Conservation (phyloP, 2,113 vertebrate genomes). For the Ceratotherium simum region DNA sequence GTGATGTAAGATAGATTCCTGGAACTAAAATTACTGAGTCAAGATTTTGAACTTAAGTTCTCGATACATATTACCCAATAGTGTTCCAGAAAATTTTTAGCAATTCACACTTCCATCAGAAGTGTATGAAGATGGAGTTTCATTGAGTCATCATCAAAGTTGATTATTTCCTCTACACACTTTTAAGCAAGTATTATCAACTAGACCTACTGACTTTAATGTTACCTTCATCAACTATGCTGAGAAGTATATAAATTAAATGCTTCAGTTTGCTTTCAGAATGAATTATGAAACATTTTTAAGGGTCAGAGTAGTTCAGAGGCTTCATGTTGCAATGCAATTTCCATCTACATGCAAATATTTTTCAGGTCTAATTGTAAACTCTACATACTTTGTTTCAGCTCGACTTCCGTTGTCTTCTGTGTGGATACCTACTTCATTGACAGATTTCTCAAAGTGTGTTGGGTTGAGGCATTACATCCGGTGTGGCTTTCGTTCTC, state of each 20-base stretch:
- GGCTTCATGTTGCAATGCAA: not conserved
- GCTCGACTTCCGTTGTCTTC: constrained; percentile 80
- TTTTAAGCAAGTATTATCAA: constrained; percentile 20
- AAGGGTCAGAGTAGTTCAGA: not conserved
- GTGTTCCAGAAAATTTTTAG: not conserved
- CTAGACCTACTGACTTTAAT: not conserved
- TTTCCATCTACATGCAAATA: constrained; percentile 80
- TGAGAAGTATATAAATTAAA: constrained; percentile 11
- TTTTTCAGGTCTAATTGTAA: constrained; percentile 84
- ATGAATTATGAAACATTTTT: constrained; percentile 42
- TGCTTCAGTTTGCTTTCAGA: constrained; percentile 19
- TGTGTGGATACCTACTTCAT: constrained; percentile 78
- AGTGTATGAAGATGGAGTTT: not conserved
- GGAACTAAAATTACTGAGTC: constrained; percentile 37
- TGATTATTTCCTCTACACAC: not conserved
- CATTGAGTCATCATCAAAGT: not conserved
- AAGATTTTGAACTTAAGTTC: constrained; percentile 46
- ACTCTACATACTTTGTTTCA: constrained; percentile 82
- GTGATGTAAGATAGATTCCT: not conserved
- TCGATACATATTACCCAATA: not conserved
- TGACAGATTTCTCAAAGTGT: constrained; percentile 85
- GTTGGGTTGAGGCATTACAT: constrained; percentile 83
- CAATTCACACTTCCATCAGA: not conserved
- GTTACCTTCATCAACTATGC: not conserved
- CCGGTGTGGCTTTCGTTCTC: constrained; percentile 83